Conservation (phyloP, 2,113 vertebrate genomes). For the Agapornis roseicollis region DNA sequence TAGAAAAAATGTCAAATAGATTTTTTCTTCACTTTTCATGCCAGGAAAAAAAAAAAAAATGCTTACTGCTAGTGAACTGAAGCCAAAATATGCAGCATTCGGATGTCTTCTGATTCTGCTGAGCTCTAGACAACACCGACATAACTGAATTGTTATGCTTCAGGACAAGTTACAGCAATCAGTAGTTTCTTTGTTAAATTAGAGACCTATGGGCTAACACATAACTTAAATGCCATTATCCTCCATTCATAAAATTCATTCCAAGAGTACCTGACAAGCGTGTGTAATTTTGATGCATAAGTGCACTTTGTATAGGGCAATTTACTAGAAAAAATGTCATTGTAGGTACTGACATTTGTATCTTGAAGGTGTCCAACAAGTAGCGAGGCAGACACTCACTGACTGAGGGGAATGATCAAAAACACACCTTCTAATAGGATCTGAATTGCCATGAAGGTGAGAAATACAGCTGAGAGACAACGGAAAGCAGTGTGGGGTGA, state of each 20-base stretch:
- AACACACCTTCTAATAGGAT: slow-evolving; percentile 15
- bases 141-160: neutral
- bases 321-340: neutral
- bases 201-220: neutral
- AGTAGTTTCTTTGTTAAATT: slow-evolving; percentile 10
- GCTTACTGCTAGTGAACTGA: neutral
- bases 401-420: neutral
- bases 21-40: neutral
- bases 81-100: neutral
- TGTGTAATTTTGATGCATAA: neutral
- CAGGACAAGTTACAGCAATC: slow-evolving; percentile 4
- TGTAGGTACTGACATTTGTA: neutral
- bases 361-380: neutral
- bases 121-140: neutral
- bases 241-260: slow-evolving; percentile 27
- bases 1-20: neutral
- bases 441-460: neutral
- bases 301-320: neutral
- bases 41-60: neutral
- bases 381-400: neutral
- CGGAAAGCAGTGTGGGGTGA: slow-evolving; percentile 3
- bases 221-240: neutral
- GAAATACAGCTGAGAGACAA: neutral
- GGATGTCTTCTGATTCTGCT: neutral
- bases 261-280: neutral